Evolutionary conservation across 2,113 vertebrate species (phyloP), one percentile per base, ranked within the genome.

Genomic region (Phylloscopus whistleri): DNA sequence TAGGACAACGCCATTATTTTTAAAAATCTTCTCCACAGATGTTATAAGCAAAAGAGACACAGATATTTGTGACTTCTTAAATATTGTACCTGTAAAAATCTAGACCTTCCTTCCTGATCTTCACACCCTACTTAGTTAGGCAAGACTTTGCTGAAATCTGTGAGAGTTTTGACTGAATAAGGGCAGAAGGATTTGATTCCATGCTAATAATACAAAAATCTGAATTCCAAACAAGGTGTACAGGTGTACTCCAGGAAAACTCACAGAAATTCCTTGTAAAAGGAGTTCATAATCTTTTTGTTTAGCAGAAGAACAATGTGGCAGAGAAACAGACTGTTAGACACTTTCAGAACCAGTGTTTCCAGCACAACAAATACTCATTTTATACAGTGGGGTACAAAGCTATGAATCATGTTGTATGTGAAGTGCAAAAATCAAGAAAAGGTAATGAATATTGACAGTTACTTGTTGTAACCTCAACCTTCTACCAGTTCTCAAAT

Each of bases 101-200:
- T 82, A 66, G 52, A 84, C 41, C 13, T 55, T 69, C 23, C 31
- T 85, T 81, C 48, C 81, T 68, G 48, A 63, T 75, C 28, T 87
- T 79, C 7, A 4, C n/a, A 74, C 46, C n/a, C 58, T 80, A 77
- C 49, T 56, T 62, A 67, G 24, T 73, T 69, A 88, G 33, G 58
- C 33, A 82, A 59, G 37, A 20, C 21, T 86, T 74, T 82, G 22
- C 20, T 89, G 46, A 90, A 91, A 80, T 78, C 37, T 35, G 6
- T 91, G 64, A 16, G n/a, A 80, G 48, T 69, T 93, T 89, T 89
- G 87, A 77, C 59, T 92, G 74, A 95, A 90, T 89, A 95, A 96
- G 84, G 73, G 64, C 72, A 87, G 59, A 30, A 88, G 43, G 48
- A 92, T 81, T 81, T 87, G 53, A 64, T 89, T 30, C 44, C 56